Conservation (phyloP, 2,113 vertebrate species). For the Corythaixoides concolor region DNA sequence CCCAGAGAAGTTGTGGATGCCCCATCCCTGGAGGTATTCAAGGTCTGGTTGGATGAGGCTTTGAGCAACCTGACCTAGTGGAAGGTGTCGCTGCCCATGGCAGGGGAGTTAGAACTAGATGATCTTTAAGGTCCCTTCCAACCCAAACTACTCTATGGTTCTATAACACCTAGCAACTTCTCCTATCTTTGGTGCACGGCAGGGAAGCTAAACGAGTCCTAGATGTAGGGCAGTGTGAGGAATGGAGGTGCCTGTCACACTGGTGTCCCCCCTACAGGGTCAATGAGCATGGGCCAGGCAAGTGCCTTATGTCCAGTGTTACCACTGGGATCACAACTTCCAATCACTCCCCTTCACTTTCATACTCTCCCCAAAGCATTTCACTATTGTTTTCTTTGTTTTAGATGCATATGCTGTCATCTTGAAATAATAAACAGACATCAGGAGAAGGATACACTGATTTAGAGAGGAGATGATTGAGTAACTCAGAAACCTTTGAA, state of each 20-base stretch:
- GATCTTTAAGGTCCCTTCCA: too few species aligned
- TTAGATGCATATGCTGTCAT: neutral
- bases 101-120: too few species aligned
- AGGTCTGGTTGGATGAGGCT: too few species aligned
- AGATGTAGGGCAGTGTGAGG: neutral
- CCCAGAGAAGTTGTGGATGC: too few species aligned
- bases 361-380: neutral
- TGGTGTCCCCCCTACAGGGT: neutral
- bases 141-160: too few species aligned
- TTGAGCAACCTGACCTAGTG: too few species aligned
- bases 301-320: fast-evolving
- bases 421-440: neutral
- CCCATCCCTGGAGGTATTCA: too few species aligned
- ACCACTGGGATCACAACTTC: neutral
- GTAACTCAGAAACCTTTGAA: neutral
- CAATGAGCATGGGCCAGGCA: neutral
- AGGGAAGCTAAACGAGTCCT: neutral
- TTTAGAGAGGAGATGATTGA: neutral
- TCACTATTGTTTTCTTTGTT: neutral
- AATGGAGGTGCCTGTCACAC: fast-evolving
- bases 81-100: too few species aligned
- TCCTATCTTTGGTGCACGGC: neutral
- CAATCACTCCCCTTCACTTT: neutral
- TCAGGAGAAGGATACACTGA: neutral
- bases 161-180: neutral